A percentile compares a stretch with the other conserved stretches of the same genome.
Conservation (phyloP, 2,797 vertebrate species). For the Neosilurus hyrtlii region DNA sequence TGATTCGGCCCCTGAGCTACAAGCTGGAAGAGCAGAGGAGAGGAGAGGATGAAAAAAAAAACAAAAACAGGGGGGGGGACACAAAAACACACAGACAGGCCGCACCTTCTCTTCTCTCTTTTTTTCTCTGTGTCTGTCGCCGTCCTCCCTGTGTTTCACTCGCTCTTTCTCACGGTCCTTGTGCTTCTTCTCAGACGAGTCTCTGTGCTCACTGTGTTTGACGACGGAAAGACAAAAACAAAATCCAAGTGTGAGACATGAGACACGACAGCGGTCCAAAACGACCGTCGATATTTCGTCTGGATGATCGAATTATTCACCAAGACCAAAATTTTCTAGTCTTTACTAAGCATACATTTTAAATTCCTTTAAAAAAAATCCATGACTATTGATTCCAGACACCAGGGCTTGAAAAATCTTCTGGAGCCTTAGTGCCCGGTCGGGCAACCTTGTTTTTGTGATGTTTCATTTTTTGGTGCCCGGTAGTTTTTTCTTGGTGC, state of each 20-base stretch:
- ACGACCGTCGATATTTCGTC: too few relatives aligned
- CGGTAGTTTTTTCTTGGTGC: too few relatives aligned
- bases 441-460: too few relatives aligned
- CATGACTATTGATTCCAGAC: too few relatives aligned
- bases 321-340: too few relatives aligned
- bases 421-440: too few relatives aligned
- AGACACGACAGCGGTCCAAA: not conserved
- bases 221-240: not conserved
- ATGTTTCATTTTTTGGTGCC: too few relatives aligned
- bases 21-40: not conserved
- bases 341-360: too few relatives aligned
- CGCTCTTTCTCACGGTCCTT: conserved; percentile 82
- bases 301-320: too few relatives aligned
- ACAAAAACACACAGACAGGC: not conserved
- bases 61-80: too few relatives aligned
- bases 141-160: conserved; percentile 71
- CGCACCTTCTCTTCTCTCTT: conserved; percentile 32
- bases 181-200: conserved; percentile 93
- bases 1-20: not conserved
- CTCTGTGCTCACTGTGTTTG: conserved; percentile 83
- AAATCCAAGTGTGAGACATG: not conserved
- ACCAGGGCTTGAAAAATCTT: too few relatives aligned
- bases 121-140: conserved; percentile 86
- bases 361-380: not conserved
- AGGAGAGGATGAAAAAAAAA: too few relatives aligned